Percentiles rank a stretch among this genome's conserved stretches.
phyloP scores from a whole-genome alignment of 2,113 vertebrate species.

The Gasterosteus nipponicus region DNA sequence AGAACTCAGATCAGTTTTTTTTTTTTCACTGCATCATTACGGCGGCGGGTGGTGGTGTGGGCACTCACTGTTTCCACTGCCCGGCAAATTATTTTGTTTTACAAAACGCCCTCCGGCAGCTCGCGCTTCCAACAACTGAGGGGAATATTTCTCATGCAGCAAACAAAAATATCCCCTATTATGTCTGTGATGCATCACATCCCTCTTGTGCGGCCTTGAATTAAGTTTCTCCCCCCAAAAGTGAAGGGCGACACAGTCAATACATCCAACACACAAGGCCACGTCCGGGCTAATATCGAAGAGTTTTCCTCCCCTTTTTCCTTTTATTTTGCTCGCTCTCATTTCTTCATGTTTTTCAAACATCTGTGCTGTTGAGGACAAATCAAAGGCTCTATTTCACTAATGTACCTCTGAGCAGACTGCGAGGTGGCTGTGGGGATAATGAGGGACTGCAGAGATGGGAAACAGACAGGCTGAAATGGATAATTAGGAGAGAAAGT shows the following conservation, averaged over 20 bases:
- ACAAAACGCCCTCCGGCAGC: slow-evolving; percentile 74
- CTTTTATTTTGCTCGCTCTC: slow-evolving; percentile 38
- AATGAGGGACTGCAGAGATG: slow-evolving; percentile 80
- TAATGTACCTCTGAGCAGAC: slow-evolving; percentile 79
- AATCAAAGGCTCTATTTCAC: slow-evolving; percentile 82
- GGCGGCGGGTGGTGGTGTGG: slow-evolving; percentile 54
- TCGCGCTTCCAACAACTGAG: slow-evolving; percentile 43
- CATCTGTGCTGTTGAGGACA: slow-evolving; percentile 70
- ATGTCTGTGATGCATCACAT: slow-evolving; percentile 75
- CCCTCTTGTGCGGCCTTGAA: slow-evolving; percentile 63
- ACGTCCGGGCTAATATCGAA: slow-evolving; percentile 46
- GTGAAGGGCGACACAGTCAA: slow-evolving; percentile 70
- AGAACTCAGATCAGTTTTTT: slow-evolving; percentile 40
- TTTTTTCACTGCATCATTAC: slow-evolving; percentile 71
- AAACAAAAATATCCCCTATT: slow-evolving; percentile 75
- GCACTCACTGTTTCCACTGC: slow-evolving; percentile 69
- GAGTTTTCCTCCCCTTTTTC: slow-evolving; percentile 36
- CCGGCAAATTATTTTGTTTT: slow-evolving; percentile 75
- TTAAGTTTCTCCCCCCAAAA: slow-evolving; percentile 62
- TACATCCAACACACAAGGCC: slow-evolving; percentile 73
- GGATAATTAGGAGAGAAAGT: slow-evolving; percentile 87
- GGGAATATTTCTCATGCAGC: slow-evolving; percentile 58
- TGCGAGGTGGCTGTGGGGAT: slow-evolving; percentile 76
- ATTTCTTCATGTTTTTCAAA: slow-evolving; percentile 56
- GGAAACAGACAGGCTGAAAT: slow-evolving; percentile 84